Conservation (phyloP, 2,113 vertebrate genomes). For the Lathamus discolor region DNA sequence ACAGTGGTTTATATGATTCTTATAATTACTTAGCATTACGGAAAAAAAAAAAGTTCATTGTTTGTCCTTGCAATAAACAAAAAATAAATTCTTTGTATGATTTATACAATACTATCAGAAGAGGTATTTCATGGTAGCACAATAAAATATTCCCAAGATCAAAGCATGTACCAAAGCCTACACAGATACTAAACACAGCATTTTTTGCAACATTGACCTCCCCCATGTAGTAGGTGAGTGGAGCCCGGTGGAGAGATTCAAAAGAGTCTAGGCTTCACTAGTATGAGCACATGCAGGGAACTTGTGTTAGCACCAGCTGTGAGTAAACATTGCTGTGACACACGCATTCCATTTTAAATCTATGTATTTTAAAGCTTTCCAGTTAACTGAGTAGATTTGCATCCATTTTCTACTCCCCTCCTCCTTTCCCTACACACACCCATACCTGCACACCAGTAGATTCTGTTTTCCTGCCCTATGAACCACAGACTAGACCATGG, state of each 20-base stretch:
- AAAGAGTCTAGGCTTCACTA: neutral
- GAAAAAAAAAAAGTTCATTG: neutral
- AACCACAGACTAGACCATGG: rapidly evolving
- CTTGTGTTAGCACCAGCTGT: neutral
- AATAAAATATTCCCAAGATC: neutral
- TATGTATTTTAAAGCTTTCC: neutral
- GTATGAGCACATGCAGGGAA: neutral
- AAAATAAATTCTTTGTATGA: neutral
- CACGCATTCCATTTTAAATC: neutral
- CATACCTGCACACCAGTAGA: neutral
- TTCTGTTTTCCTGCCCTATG: neutral
- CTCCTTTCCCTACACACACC: neutral
- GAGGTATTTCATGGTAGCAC: neutral
- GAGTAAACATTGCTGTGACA: neutral
- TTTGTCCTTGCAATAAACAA: neutral
- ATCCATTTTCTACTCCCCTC: neutral
- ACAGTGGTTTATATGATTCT: neutral
- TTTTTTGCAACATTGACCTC: neutral
- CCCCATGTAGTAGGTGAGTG: neutral
- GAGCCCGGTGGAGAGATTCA: neutral
- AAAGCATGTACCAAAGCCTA: neutral
- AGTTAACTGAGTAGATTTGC: neutral
- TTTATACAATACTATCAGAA: neutral
- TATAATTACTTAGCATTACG: neutral
- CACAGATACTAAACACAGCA: neutral